Evolutionary conservation across 2,113 vertebrate species (phyloP).

Genomic region (Platysternon megacephalum): DNA sequence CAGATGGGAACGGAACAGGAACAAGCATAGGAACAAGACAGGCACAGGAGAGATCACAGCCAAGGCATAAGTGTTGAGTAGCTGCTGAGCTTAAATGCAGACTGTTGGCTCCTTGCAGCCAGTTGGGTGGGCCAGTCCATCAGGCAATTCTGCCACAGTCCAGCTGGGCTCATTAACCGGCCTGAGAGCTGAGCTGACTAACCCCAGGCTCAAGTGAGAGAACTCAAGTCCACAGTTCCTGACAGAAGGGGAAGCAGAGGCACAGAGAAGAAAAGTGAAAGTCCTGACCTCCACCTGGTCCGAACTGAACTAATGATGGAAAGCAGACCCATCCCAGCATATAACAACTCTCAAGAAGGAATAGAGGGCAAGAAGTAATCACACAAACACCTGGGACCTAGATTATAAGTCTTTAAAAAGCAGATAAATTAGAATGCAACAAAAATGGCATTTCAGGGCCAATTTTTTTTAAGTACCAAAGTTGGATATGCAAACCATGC

Average conservation of each 20-base stretch:
- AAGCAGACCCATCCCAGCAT: not conserved
- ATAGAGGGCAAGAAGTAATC: not conserved
- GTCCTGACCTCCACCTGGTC: not conserved
- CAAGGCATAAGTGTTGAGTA: not conserved
- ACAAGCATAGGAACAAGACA: not conserved
- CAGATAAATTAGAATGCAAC: not conserved
- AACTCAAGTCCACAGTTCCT: not conserved
- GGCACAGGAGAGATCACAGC: not conserved
- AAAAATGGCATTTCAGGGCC: rapidly evolving
- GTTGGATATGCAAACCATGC: not conserved
- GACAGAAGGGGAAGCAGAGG: not conserved
- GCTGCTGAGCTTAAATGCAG: not conserved
- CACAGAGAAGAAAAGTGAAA: not conserved
- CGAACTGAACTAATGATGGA: not conserved
- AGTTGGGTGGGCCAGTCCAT: not conserved
- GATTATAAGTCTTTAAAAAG: not conserved
- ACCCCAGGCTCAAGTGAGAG: not conserved
- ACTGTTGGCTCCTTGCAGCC: not conserved
- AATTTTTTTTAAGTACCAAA: not conserved
- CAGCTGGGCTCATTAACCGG: not conserved
- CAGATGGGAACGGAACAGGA: not conserved
- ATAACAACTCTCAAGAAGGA: rapidly evolving
- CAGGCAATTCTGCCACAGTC: not conserved
- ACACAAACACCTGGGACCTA: not conserved
- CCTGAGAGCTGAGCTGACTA: not conserved